A percentile compares a stretch with the other conserved stretches of the same genome.
Conservation (phyloP, 1,140 invertebrate genomes). For the Zophobas morio region DNA sequence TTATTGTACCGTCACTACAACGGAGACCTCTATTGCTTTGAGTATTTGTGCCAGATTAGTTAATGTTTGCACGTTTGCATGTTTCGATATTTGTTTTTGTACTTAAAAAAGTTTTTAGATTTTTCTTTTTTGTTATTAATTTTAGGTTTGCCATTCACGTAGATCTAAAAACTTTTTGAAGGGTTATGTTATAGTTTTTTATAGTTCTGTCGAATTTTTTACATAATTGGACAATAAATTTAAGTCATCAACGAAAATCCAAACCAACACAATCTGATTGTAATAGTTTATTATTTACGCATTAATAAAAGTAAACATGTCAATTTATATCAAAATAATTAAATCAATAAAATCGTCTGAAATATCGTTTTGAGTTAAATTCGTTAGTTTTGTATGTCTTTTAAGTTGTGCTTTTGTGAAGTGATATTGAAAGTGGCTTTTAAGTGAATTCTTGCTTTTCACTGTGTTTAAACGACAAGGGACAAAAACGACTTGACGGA, state of each 20-base stretch:
- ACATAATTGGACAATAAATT: constrained; percentile 45
- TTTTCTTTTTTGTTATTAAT: constrained; percentile 13
- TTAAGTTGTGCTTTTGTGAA: constrained; percentile 55
- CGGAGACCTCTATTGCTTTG: constrained; percentile 40
- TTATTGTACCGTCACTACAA: background rate
- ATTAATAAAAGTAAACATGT: constrained; percentile 39
- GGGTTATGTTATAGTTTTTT: constrained; percentile 30
- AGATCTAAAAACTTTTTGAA: constrained; percentile 38
- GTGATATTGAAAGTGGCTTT: constrained; percentile 48
- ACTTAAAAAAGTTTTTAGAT: constrained; percentile 50
- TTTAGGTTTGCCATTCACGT: constrained; percentile 2
- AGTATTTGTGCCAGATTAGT: constrained; percentile 32
- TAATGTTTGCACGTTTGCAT: constrained; percentile 48
- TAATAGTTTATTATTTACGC: constrained; percentile 33
- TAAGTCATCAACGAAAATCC: constrained; percentile 37
- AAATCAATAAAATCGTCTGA: constrained; percentile 27
- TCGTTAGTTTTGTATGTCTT: constrained; percentile 27
- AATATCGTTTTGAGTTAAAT: constrained; percentile 35
- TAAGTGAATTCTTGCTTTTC: constrained; percentile 40
- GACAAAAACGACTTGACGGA: constrained; percentile 38
- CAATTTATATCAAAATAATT: constrained; percentile 43
- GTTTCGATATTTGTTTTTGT: constrained; percentile 45
- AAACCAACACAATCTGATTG: constrained; percentile 33
- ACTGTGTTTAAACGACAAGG: constrained; percentile 45
- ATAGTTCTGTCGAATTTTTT: constrained; percentile 22